Evolutionary conservation across 2,888 invertebrate genomes (phyloP).

Genomic region (Parascotia fuliginaria): DNA sequence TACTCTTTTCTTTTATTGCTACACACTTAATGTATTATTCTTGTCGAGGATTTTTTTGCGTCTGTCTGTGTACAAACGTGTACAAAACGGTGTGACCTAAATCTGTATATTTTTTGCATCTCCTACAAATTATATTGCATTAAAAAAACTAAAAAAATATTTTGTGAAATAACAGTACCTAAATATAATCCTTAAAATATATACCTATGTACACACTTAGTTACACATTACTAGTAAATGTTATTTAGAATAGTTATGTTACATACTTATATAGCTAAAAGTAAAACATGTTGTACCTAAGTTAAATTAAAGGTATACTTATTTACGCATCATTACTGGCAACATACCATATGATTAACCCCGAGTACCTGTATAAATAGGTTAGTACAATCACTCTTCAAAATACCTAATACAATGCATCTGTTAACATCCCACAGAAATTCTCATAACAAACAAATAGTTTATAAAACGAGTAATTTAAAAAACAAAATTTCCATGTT

Average conservation of each 20-base stretch:
- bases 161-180: too few relatives aligned
- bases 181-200: too few relatives aligned
- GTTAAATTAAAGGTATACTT: conserved; percentile 57
- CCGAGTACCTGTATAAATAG: conserved; percentile 54
- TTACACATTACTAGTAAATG: conserved; percentile 1
- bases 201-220: too few relatives aligned
- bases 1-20: too few relatives aligned
- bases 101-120: too few relatives aligned
- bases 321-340: conserved; percentile 51
- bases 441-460: conserved; percentile 23
- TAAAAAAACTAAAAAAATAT: too few relatives aligned
- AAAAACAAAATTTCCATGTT: conserved; percentile 27
- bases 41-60: too few relatives aligned
- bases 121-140: too few relatives aligned
- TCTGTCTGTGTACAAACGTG: background rate
- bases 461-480: conserved; percentile 19
- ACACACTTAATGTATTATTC: too few relatives aligned
- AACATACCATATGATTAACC: conserved; percentile 64
- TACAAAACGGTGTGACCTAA: background rate
- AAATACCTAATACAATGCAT: conserved; percentile 28
- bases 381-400: conserved; percentile 53
- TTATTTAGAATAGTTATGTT: too few relatives aligned
- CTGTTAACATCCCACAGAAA: conserved; percentile 26
- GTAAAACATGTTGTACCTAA: conserved; percentile 52
- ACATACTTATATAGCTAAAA: too few relatives aligned